A percentile compares a stretch with the other conserved stretches of the same genome.
Evolutionary conservation across 37 sponge, comb jelly and placozoan species (phyloP).

Genomic region (Crambe crambe): DNA sequence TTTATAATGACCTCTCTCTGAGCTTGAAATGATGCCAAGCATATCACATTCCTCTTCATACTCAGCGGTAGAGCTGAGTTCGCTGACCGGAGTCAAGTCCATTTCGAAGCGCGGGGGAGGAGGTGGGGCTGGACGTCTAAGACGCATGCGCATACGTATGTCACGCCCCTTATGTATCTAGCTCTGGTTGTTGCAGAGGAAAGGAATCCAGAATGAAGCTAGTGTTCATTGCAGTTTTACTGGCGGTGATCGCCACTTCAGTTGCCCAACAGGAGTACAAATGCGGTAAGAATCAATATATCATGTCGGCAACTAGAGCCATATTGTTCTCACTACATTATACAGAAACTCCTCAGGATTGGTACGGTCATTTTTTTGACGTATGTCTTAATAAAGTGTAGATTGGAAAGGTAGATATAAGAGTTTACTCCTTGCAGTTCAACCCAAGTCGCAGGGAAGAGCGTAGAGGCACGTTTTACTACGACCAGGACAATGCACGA

Average conservation of each 20-base stretch:
- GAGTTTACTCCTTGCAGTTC: neutral
- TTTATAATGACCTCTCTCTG: neutral
- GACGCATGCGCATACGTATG: neutral
- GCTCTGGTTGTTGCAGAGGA: neutral
- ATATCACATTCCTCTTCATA: neutral
- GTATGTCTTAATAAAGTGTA: slow-evolving; percentile 2
- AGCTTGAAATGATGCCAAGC: neutral
- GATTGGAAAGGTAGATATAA: neutral
- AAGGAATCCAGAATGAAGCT: neutral
- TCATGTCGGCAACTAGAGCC: too few relatives aligned
- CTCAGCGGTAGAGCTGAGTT: neutral
- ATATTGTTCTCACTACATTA: neutral
- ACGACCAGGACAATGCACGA: slow-evolving; percentile 23
- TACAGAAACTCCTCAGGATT: slow-evolving; percentile 33
- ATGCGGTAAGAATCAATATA: slow-evolving; percentile 26
- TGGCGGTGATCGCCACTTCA: neutral
- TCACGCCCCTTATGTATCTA: slow-evolving; percentile 1
- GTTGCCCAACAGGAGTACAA: slow-evolving; percentile 5
- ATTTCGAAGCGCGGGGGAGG: neutral
- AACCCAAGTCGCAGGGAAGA: slow-evolving; percentile 29
- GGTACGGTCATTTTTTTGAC: slow-evolving; percentile 27
- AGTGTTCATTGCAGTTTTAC: neutral
- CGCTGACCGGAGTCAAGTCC: neutral
- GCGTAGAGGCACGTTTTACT: slow-evolving; percentile 22
- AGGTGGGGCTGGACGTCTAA: neutral